Evolutionary conservation across 2,113 vertebrate genomes (phyloP).

Genomic region (Lophura nycthemera): DNA sequence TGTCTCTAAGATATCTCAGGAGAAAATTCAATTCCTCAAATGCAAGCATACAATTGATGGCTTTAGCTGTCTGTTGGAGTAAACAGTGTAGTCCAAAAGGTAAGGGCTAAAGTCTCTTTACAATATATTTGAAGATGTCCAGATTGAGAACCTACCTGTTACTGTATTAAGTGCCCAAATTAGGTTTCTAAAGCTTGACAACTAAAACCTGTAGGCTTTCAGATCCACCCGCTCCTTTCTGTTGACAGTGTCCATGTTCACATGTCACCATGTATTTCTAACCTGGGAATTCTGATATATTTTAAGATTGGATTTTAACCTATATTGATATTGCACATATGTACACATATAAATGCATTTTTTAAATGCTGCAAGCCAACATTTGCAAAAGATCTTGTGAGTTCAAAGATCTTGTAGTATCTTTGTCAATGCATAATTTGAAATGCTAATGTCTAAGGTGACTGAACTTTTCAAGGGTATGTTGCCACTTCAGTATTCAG

Average conservation of each 20-base stretch:
- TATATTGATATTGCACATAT: not conserved
- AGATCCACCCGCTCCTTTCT: not conserved
- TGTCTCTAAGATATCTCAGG: not conserved
- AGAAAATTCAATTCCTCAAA: not conserved
- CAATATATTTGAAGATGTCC: not conserved
- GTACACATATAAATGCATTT: not conserved
- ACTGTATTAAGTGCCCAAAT: not conserved
- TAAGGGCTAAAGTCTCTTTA: not conserved
- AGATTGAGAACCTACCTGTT: not conserved
- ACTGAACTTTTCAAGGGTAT: not conserved
- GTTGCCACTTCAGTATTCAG: not conserved
- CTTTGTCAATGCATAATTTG: not conserved
- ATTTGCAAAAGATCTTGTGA: not conserved
- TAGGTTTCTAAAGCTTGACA: not conserved
- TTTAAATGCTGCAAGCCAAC: not conserved
- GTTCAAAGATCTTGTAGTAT: not conserved
- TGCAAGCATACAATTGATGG: not conserved
- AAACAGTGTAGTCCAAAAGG: not conserved
- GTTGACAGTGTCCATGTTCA: rapidly evolving
- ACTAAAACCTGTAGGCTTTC: not conserved
- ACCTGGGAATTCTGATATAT: not conserved
- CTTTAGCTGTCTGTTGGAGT: not conserved
- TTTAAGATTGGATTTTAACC: not conserved
- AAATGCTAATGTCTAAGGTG: not conserved
- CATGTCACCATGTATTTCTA: not conserved